phyloP scores from a whole-genome alignment of 2,888 invertebrate genomes.

The Melangyna quadrimaculata region DNA sequence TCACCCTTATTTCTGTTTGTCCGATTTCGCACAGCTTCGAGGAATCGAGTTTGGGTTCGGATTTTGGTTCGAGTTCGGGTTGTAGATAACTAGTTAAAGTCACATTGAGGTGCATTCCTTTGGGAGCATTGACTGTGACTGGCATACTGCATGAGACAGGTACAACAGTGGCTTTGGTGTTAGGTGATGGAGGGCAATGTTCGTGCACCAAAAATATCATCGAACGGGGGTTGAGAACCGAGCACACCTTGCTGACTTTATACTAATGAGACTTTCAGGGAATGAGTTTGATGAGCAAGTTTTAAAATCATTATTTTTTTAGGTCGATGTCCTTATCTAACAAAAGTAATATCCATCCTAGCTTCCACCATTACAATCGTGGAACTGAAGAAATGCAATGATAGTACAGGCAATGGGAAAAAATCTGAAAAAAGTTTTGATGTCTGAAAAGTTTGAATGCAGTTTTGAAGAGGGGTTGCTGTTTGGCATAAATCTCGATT shows the following conservation, averaged over 20 bases:
- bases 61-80: slow-evolving; percentile 12
- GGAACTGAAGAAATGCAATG: background rate
- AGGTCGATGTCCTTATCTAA: slow-evolving; percentile 34
- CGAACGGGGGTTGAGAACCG: background rate
- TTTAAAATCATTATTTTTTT: background rate
- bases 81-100: background rate
- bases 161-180: background rate
- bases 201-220: background rate
- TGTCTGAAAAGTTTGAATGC: too few species aligned
- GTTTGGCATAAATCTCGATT: too few species aligned
- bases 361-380: background rate
- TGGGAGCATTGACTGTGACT: background rate
- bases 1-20: slow-evolving; percentile 58
- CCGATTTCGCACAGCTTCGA: background rate
- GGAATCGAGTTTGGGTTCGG: background rate
- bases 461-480: too few species aligned
- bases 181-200: background rate
- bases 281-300: background rate
- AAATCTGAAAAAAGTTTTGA: too few species aligned
- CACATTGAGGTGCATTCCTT: background rate
- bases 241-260: background rate
- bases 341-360: background rate
- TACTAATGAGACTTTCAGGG: background rate
- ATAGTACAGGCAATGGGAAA: too few species aligned
- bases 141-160: background rate